Conservation (phyloP, 2,888 invertebrate species). For the Tetanocera ferruginea region DNA sequence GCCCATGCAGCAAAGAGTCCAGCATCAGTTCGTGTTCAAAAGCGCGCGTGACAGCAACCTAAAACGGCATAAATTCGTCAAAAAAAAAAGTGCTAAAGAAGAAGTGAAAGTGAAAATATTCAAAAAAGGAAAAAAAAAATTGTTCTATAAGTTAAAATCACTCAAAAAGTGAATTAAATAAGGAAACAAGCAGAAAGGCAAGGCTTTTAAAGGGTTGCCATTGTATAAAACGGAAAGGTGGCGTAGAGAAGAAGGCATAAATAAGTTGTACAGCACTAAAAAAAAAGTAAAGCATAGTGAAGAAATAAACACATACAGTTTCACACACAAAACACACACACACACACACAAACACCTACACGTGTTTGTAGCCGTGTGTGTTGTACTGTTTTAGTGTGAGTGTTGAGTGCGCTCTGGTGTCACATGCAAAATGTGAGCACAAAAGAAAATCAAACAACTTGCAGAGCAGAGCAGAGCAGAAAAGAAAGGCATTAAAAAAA, state of each 20-base stretch:
- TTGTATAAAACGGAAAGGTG: neutral
- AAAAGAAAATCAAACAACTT: conserved; percentile 8
- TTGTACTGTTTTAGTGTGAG: conserved; percentile 20
- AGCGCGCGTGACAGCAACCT: conserved; percentile 27
- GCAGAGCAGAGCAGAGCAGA: neutral
- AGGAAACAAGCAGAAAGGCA: neutral
- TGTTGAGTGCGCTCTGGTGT: neutral
- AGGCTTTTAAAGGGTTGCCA: neutral
- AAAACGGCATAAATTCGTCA: neutral
- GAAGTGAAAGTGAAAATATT: conserved; percentile 12
- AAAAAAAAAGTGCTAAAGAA: neutral
- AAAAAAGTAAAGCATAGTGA: conserved; percentile 12
- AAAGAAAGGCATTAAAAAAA: neutral
- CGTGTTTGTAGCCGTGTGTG: conserved; percentile 15
- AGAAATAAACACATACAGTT: conserved; percentile 49
- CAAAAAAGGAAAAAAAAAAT: neutral
- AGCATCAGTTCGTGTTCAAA: conserved; percentile 33
- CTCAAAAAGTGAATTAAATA: neutral
- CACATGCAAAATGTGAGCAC: conserved; percentile 4
- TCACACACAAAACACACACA: neutral
- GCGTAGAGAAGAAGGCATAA: neutral
- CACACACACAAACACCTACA: neutral
- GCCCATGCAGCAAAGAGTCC: neutral
- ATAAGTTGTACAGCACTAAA: neutral
- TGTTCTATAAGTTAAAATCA: neutral